A percentile compares a stretch with the other conserved stretches of the same genome.
Conservation (phyloP, 2,888 invertebrate genomes). For the Acholoe squamosa region DNA sequence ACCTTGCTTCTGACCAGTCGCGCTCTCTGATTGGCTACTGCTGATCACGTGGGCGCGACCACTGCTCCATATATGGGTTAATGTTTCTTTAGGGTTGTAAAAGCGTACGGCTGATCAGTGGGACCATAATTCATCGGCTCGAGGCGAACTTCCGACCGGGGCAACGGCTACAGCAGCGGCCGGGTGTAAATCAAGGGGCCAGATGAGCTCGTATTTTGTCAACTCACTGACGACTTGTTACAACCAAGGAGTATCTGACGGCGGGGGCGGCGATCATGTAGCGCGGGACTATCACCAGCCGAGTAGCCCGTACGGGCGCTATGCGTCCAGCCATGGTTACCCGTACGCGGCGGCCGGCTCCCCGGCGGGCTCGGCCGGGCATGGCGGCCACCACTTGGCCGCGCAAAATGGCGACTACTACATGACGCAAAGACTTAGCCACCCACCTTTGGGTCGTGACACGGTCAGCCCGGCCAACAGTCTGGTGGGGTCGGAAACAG, state of each 20-base stretch:
- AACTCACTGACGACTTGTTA: constrained; percentile 69
- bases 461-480: constrained; percentile 58
- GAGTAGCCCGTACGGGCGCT: constrained; percentile 59
- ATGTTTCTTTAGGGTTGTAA: constrained; percentile 71
- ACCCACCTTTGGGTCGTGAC: constrained; percentile 63
- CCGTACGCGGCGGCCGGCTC: constrained; percentile 61
- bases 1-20: constrained; percentile 45
- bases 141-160: constrained; percentile 38
- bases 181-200: constrained; percentile 46
- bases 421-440: constrained; percentile 65
- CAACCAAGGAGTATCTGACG: constrained; percentile 65
- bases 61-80: constrained; percentile 69
- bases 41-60: constrained; percentile 65
- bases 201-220: constrained; percentile 69
- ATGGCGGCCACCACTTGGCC: constrained; percentile 22
- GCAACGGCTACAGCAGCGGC: not conserved
- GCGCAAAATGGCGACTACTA: constrained; percentile 65
- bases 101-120: constrained; percentile 66
- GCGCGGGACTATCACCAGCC: constrained; percentile 65
- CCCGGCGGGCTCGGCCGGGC: not conserved
- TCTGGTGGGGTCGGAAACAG: constrained; percentile 49
- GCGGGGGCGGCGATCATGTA: constrained; percentile 51
- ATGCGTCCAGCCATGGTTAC: constrained; percentile 46
- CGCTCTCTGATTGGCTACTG: constrained; percentile 64
- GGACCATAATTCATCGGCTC: constrained; percentile 67